Base-by-base conservation (phyloP, 2,797 vertebrate species). In the Ibycter americanus region DNA sequence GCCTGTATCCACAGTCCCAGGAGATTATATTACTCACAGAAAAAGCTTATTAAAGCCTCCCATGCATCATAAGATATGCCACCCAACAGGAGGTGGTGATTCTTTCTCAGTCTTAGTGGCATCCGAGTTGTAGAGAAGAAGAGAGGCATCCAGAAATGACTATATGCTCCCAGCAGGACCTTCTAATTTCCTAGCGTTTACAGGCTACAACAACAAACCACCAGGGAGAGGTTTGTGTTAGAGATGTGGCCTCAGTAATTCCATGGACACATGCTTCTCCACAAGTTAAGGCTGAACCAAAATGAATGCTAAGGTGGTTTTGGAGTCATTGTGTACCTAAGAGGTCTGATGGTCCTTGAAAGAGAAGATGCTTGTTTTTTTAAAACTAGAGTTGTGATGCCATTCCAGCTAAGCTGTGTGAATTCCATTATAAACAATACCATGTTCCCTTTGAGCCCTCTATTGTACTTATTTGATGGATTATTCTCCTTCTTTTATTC, bases 11-110 rank as follows among this genome's bases (percentile, higher is more conserved):
- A 93, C 94, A 94, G 82, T 72, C 97, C 29, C 77, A 2, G 83
- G 87, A 93, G 97, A 95, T 94, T 84, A 86, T 94, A 96, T 97
- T 96, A 96, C 92, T 97, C 97, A 97, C 76, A 94, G 83, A 95
- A 97, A 94, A 96, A 96, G n/a, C 77, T 88, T 96, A 84, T 90
- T 96, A 97, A 95, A 94, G 89, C 93, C 94, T 95, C 87, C 79
- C 89, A 96, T 94, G 95, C 93, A 96, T 95, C 94, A 93, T 91
- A 95, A 96, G 89, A 94, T 89, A 95, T 95, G 96, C 95, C 89
- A 96, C 89, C 70, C 87, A 93, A 91, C 44, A 70, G 92, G 85
- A 92, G 93, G 77, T 52, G 40, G 78, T 83, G 79, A 72, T 89
- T 92, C 72, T 93, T 27, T 85, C 91, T 95, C 78, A 23, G 46